Percentiles rank a stretch among this genome's conserved stretches.
Evolutionary conservation across 1,140 invertebrate genomes (phyloP).

Genomic region (Solenopsis fugax): DNA sequence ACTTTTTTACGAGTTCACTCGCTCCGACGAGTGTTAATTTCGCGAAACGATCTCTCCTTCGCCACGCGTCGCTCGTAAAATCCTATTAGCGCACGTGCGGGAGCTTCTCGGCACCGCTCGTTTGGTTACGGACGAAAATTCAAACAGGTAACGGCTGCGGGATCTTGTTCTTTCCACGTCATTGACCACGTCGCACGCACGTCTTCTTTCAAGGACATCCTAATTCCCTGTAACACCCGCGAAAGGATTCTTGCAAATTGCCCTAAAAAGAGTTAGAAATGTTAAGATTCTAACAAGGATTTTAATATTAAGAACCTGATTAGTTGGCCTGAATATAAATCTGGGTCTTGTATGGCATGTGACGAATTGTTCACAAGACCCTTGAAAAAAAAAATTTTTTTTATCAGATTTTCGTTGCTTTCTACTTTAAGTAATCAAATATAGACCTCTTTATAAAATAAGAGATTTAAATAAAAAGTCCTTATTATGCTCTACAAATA

Average conservation of each 20-base stretch:
- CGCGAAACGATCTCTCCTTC: slow-evolving; percentile 73
- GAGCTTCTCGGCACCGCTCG: slow-evolving; percentile 39
- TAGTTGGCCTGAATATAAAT: too few relatives aligned
- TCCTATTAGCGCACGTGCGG: slow-evolving; percentile 76
- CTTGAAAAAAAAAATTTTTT: too few relatives aligned
- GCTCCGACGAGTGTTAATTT: slow-evolving; percentile 76
- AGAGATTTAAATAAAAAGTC: too few relatives aligned
- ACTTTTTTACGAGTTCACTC: slow-evolving; percentile 77
- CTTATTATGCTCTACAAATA: too few relatives aligned
- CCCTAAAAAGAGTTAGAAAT: too few relatives aligned
- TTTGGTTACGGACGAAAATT: slow-evolving; percentile 10
- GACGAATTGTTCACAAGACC: too few relatives aligned
- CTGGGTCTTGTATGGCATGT: too few relatives aligned
- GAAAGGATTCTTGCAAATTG: not conserved
- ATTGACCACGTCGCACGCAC: not conserved
- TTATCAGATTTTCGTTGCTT: too few relatives aligned
- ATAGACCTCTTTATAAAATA: too few relatives aligned
- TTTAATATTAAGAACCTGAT: too few relatives aligned
- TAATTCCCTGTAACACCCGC: not conserved
- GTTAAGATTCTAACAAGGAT: too few relatives aligned
- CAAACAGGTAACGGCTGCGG: not conserved
- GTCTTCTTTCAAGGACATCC: not conserved
- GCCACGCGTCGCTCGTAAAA: slow-evolving; percentile 77
- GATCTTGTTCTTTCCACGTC: not conserved
- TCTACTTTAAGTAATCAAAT: too few relatives aligned